Base-by-base conservation (phyloP, 2,113 vertebrate genomes). In the Lipotes vexillifer region DNA sequence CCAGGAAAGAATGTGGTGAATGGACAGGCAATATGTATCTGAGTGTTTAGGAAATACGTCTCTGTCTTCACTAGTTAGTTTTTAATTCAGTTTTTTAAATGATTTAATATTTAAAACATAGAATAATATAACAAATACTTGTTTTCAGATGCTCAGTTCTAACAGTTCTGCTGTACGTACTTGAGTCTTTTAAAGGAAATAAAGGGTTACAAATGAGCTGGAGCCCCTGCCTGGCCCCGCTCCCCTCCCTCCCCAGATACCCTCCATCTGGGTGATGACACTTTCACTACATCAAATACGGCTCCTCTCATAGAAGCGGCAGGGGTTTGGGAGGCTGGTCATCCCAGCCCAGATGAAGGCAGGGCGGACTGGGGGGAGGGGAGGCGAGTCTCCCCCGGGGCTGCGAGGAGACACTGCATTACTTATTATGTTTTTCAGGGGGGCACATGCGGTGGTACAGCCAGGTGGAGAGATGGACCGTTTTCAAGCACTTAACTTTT, bases 81-180 rank as follows among this genome's bases (percentile, higher is more conserved):
- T 82, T 61, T 77, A 23, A 68, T 61, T 72, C 81, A 78, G 84
- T 75, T 85, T 82, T 68, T 36, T 77, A 49, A 92, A 93, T 25
- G 27, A 63, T 75, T 55, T 59, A 31, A 57, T 44, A 84, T 41
- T 89, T 85, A 46, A 95, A 87, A n/a, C 13, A 52, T 66, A 92
- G 36, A 80, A 33, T 49, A 49, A 61, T 9, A n/a, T 6, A 55
- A n/a, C 9, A 81, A 90, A 81, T 3, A 80, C 36, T 21, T 23
- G 9, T 52, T 18, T 15, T 46, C 15, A 46, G 6, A 7, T 21
- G n/a, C 25, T 55, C 20, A 13, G 59, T 46, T 78, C 7, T 61
- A 21, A 41, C 3, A 49, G 66, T 38, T 94, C 71, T 36, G 29
- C 17, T 63, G 29, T 12, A 25, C n/a, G 27, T 65, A 8, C 3